Conservation (phyloP, 1,140 invertebrate species). For the Hypothenemus hampei region DNA sequence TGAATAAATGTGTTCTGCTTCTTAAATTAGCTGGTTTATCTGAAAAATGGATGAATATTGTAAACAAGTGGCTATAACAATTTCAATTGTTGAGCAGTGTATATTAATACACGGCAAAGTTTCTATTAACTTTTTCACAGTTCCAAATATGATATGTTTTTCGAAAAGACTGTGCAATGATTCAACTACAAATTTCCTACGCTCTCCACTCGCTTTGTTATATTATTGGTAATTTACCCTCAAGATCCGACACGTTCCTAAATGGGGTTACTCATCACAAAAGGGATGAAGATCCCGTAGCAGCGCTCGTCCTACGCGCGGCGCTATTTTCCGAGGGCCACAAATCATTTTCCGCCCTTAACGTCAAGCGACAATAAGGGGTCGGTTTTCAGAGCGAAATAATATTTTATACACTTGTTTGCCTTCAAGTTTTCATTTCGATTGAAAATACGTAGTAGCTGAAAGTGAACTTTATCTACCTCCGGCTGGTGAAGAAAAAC, state of each 20-base stretch:
- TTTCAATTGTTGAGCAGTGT: too few relatives aligned
- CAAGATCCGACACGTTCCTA: slow-evolving; percentile 24
- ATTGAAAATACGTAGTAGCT: too few relatives aligned
- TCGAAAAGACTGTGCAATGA: slow-evolving; percentile 20
- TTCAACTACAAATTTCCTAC: slow-evolving; percentile 20
- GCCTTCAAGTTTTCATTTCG: slow-evolving; percentile 18
- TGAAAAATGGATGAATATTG: too few relatives aligned
- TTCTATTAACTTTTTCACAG: too few relatives aligned
- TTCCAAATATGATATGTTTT: too few relatives aligned
- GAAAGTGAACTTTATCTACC: too few relatives aligned
- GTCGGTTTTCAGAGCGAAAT: slow-evolving; percentile 19
- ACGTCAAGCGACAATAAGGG: slow-evolving; percentile 22
- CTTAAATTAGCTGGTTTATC: too few relatives aligned
- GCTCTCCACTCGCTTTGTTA: slow-evolving; percentile 10
- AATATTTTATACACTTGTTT: slow-evolving; percentile 21
- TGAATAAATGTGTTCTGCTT: too few relatives aligned
- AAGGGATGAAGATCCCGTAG: slow-evolving; percentile 22
- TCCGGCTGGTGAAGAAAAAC: too few relatives aligned
- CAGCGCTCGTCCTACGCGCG: slow-evolving; percentile 13
- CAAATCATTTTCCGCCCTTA: slow-evolving; percentile 25
- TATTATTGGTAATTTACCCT: slow-evolving; percentile 25
- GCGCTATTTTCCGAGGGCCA: slow-evolving; percentile 21
- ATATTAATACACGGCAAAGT: too few relatives aligned
- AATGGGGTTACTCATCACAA: slow-evolving; percentile 26
- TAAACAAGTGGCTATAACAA: too few relatives aligned